A percentile compares a stretch with the other conserved stretches of the same genome.
Evolutionary conservation across 2,797 vertebrate genomes (phyloP).

Genomic region (Macrochelys suwanniensis): DNA sequence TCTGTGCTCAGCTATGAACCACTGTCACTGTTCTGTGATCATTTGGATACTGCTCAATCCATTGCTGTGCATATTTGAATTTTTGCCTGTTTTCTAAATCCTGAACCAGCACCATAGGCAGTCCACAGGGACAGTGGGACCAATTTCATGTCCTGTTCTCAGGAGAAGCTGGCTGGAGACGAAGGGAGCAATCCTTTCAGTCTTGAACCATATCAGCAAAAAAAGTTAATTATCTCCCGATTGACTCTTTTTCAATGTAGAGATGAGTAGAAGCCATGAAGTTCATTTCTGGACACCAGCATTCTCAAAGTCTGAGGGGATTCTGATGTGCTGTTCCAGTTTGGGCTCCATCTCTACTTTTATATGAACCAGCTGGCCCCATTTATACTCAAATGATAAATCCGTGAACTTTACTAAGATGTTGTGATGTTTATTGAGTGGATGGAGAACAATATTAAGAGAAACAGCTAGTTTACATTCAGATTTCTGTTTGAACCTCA

Average conservation of each 20-base stretch:
- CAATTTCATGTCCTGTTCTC: background rate
- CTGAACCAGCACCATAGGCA: background rate
- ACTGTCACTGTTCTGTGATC: background rate
- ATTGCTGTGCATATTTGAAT: background rate
- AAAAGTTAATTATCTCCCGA: background rate
- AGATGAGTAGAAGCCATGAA: background rate
- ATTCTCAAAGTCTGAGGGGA: background rate
- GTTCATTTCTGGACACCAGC: background rate
- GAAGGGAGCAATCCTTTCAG: no score
- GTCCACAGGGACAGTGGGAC: background rate
- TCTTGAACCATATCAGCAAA: background rate
- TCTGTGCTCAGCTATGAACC: background rate
- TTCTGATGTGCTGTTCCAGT: background rate
- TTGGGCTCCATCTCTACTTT: background rate
- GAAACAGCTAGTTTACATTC: background rate
- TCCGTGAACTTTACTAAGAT: background rate
- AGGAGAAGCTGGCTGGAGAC: background rate
- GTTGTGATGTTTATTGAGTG: background rate
- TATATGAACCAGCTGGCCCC: background rate
- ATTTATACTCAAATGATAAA: background rate
- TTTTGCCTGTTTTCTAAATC: background rate
- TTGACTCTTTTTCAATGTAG: background rate
- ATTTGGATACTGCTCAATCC: background rate
- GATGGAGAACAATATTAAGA: background rate
- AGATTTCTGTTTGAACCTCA: background rate